phyloP scores from a whole-genome alignment of 1,140 invertebrate genomes.

The Euura saliciscinereae region DNA sequence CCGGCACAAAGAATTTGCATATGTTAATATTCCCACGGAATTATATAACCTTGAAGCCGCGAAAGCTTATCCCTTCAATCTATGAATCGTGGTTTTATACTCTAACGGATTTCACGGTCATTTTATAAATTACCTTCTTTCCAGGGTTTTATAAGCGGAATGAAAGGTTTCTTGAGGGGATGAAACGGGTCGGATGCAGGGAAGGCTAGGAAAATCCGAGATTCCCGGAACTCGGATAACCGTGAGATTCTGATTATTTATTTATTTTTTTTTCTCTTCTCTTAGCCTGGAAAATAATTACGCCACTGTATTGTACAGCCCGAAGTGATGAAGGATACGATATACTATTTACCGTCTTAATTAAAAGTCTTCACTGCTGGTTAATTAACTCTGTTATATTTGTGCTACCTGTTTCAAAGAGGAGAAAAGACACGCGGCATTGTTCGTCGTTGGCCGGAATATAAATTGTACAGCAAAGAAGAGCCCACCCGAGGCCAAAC shows the following conservation, averaged over 20 bases:
- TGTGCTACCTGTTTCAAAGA: background rate
- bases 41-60: conserved; percentile 39
- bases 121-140: background rate
- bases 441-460: too few species aligned
- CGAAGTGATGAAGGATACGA: background rate
- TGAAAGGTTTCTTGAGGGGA: too few species aligned
- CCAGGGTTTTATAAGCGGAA: background rate
- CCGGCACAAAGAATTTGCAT: conserved; percentile 38
- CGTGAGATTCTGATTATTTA: too few species aligned
- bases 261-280: too few species aligned
- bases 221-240: too few species aligned
- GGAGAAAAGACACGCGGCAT: too few species aligned
- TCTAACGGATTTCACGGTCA: background rate
- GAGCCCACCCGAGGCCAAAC: too few species aligned
- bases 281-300: too few species aligned
- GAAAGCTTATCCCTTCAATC: conserved; percentile 37
- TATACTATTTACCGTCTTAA: background rate
- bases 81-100: conserved; percentile 28
- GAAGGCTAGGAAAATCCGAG: too few species aligned
- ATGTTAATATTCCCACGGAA: conserved; percentile 41
- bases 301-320: background rate
- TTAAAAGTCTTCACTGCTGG: background rate
- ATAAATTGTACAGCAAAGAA: too few species aligned
- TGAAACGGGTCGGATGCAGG: too few species aligned
- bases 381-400: background rate